phyloP scores from a whole-genome alignment of 2,113 vertebrate species.

The Orthonyx spaldingii region DNA sequence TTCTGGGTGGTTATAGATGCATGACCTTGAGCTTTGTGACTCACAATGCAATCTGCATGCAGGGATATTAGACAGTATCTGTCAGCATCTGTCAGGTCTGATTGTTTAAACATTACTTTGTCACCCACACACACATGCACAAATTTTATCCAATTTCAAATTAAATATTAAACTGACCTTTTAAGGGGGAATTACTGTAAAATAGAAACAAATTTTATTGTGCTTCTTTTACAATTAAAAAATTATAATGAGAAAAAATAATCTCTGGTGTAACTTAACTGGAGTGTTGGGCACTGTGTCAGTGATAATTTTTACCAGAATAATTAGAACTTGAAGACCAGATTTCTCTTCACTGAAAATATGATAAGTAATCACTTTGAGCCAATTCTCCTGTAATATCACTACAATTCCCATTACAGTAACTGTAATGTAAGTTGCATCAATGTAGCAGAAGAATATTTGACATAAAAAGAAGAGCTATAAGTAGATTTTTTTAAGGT shows the following conservation, averaged over 20 bases:
- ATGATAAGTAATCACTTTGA: conserved; percentile 38
- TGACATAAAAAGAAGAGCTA: background rate
- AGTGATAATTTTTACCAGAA: background rate
- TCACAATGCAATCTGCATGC: conserved; percentile 2
- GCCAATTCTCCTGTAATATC: background rate
- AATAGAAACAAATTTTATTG: conserved; percentile 33
- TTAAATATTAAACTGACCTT: conserved; percentile 39
- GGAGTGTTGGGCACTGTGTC: background rate
- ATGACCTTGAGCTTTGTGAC: conserved; percentile 32
- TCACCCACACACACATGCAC: background rate
- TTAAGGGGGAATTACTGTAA: background rate
- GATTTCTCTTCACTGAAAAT: conserved; percentile 15
- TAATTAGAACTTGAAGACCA: conserved; percentile 9
- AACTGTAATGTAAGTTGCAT: background rate
- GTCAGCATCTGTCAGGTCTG: background rate
- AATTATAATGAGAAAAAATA: conserved; percentile 10
- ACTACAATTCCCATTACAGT: conserved; percentile 28
- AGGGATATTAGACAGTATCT: conserved; percentile 18
- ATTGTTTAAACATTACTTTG: conserved; percentile 40
- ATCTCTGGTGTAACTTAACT: background rate
- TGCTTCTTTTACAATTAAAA: conserved; percentile 11
- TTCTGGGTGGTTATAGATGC: conserved; percentile 13
- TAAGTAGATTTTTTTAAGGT: background rate
- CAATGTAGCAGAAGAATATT: background rate
- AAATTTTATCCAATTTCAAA: background rate